Evolutionary conservation across 35 echinoderm and acorn worm genomes (phyloP).

Genomic region (Stichopus chloronotus): DNA sequence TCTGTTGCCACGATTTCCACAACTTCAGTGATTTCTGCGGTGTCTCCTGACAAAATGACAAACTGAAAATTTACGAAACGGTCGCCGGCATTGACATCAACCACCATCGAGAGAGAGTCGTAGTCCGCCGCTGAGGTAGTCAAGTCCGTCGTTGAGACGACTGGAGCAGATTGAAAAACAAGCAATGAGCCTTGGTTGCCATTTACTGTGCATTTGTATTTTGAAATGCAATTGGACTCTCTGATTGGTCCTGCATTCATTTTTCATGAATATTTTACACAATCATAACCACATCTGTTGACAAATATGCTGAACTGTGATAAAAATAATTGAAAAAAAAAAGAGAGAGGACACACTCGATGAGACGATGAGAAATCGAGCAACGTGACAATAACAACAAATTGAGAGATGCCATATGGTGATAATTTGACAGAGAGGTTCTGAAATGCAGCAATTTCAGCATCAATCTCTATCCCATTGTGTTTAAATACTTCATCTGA

Average conservation of each 20-base stretch:
- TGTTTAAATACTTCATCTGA: too few species aligned
- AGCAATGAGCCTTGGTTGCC: too few species aligned
- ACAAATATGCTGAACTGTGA: too few species aligned
- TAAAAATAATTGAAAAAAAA: too few species aligned
- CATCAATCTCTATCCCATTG: too few species aligned
- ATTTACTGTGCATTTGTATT: too few species aligned
- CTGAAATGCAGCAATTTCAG: neutral
- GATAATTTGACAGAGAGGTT: neutral
- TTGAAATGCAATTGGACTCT: too few species aligned
- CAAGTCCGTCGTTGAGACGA: neutral
- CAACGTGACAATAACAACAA: neutral
- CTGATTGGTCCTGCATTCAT: too few species aligned
- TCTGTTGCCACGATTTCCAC: neutral
- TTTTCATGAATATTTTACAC: too few species aligned
- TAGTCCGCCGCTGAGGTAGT: neutral
- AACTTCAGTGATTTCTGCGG: neutral
- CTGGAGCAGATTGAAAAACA: neutral
- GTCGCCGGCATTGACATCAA: neutral
- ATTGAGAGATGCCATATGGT: neutral
- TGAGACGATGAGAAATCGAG: neutral
- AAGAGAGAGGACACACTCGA: too few species aligned
- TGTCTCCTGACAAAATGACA: neutral
- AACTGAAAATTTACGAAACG: constrained; percentile 9
- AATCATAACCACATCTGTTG: too few species aligned
- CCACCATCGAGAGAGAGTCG: neutral